Conservation (phyloP, 2,888 invertebrate genomes). For the Macrosoma leucophasiata region DNA sequence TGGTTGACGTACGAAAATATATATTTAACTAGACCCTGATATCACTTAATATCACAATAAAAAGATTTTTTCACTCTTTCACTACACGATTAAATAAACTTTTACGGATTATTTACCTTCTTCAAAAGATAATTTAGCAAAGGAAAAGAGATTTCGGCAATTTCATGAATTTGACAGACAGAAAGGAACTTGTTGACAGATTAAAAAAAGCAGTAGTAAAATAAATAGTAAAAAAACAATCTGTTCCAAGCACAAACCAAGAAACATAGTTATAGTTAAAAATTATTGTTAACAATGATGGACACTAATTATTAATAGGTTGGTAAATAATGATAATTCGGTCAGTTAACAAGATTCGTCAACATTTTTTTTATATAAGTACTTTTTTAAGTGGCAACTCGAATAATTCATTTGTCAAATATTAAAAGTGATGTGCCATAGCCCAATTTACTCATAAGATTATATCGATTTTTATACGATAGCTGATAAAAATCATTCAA, state of each 20-base stretch:
- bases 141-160: slow-evolving; percentile 19
- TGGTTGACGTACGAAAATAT: slow-evolving; percentile 7
- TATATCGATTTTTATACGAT: too few species aligned
- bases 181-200: slow-evolving; percentile 37
- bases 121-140: slow-evolving; percentile 23
- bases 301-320: neutral
- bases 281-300: neutral
- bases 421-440: too few species aligned
- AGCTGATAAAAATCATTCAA: too few species aligned
- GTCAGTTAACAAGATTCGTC: too few species aligned
- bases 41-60: slow-evolving; percentile 13
- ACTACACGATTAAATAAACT: slow-evolving; percentile 34
- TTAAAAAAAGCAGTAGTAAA: slow-evolving; percentile 29
- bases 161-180: slow-evolving; percentile 25
- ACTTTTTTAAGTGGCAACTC: too few species aligned
- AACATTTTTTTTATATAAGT: too few species aligned
- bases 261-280: neutral
- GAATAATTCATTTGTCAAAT: too few species aligned
- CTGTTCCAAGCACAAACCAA: neutral
- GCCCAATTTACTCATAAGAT: too few species aligned
- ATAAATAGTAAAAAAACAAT: neutral
- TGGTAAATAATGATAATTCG: too few species aligned
- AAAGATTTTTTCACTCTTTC: slow-evolving; percentile 16
- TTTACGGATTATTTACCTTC: slow-evolving; percentile 47
- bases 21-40: neutral